Conservation (phyloP, 2,113 vertebrate genomes). For the Pongo pygmaeus region DNA sequence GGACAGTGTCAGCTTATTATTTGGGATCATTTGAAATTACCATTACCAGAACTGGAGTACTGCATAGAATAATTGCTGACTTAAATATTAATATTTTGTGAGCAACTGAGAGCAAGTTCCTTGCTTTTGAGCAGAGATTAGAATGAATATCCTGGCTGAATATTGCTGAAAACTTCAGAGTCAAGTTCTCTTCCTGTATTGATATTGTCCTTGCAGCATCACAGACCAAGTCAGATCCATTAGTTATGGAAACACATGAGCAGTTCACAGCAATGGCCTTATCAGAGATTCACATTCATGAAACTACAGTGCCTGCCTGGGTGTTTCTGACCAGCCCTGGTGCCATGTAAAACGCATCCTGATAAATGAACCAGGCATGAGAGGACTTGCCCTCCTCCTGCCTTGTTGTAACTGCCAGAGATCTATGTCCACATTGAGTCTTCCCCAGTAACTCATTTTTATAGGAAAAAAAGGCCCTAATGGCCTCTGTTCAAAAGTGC, state of each 20-base stretch:
- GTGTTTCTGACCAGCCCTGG: neutral
- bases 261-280: neutral
- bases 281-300: neutral
- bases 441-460: constrained; percentile 26
- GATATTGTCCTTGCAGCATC: neutral
- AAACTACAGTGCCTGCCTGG: neutral
- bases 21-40: neutral
- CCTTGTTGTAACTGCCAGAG: neutral
- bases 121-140: neutral
- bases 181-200: neutral
- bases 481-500: constrained; percentile 4
- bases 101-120: neutral
- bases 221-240: neutral
- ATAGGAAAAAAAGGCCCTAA: neutral
- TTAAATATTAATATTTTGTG: neutral
- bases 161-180: neutral
- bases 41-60: neutral
- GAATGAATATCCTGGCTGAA: neutral
- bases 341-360: neutral
- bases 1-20: neutral
- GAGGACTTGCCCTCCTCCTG: neutral
- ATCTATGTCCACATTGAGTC: neutral
- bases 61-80: neutral
- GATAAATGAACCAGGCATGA: neutral
- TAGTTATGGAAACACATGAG: neutral